Base-by-base conservation (phyloP, 2,888 invertebrate genomes). In the Phasia obesa region DNA sequence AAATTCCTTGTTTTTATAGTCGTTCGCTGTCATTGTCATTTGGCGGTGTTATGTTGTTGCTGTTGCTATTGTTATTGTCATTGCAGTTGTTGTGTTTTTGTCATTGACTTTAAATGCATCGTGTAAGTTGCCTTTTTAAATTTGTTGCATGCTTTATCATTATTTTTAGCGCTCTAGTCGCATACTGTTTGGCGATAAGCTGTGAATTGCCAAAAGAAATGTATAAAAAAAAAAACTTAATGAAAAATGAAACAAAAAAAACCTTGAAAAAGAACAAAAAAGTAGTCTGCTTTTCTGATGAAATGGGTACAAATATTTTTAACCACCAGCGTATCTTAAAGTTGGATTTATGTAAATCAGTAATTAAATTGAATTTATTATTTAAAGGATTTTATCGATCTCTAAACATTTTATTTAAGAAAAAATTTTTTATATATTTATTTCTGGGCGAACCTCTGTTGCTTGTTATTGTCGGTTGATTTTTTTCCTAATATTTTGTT, bases 81-180 rank as follows among this genome's bases (percentile, higher is more conserved):
- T 78, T 82, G 73, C 31, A 84, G 51, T 60, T 81, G 69, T 75
- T 78, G 71, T 64, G 60, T 84, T 84, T 86, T 84, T 75, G 78
- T 71, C 67, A 67, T 83, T 75, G 70, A 38, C 74, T 84, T 84
- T 84, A 84, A 85, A 84, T 81, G 82, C 80, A 82, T 76, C 84
- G 80, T 85, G 82, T 85, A 84, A 83, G 84, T 84, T 86, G 85
- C 86, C 85, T 81, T 77, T 78, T 81, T 67, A 82, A 80, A 84
- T 86, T 84, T 78, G 81, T 64, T 84, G 84, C 77, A 84, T 85
- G 84, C 86, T 85, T 85, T 83, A 86, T 86, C 85, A 86, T 86
- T 86, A 84, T 84, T 84, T 85, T 79, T 83, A 84, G 81, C 85
- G 84, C 84, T 84, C 85, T 84, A 81, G 73, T 55, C 44, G 35